A percentile compares a stretch with the other conserved stretches of the same genome.
These are phyloP conservation scores for Cancer borealis DNA, from an alignment of 2,888 invertebrate species.

Conservation along the genomic window DNA sequence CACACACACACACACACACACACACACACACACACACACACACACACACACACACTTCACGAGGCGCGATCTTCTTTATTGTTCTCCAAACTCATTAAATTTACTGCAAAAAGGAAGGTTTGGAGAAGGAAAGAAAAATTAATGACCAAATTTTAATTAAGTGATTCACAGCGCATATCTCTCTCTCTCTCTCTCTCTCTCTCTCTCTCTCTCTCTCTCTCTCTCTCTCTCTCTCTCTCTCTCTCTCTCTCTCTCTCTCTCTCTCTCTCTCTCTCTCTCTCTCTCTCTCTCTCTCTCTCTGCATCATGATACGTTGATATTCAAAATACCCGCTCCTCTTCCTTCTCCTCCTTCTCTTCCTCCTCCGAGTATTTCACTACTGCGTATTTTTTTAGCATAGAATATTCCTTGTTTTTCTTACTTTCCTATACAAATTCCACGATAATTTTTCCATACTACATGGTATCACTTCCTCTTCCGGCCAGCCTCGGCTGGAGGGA, in stretches of 20 bases:
- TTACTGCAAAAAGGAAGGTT: background rate
- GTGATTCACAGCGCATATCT: background rate
- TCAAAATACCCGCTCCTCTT: background rate
- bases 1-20: background rate
- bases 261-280: background rate
- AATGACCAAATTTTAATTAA: background rate
- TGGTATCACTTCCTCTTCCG: too few species aligned
- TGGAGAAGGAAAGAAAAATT: background rate
- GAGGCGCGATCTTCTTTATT: background rate
- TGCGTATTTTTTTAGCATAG: too few species aligned
- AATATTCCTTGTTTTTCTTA: too few species aligned
- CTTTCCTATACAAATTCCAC: too few species aligned
- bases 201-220: conserved; percentile 20
- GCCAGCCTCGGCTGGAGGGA: too few species aligned
- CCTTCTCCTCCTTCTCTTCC: background rate
- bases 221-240: conserved; percentile 20
- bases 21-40: conserved; percentile 17
- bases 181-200: background rate
- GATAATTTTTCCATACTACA: too few species aligned
- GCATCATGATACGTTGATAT: background rate
- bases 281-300: background rate
- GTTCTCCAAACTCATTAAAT: background rate
- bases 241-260: conserved; percentile 20
- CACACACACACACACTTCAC: background rate
- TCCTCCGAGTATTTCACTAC: too few species aligned